Conservation (phyloP, 2,113 vertebrate genomes). For the Synodontis membranacea region DNA sequence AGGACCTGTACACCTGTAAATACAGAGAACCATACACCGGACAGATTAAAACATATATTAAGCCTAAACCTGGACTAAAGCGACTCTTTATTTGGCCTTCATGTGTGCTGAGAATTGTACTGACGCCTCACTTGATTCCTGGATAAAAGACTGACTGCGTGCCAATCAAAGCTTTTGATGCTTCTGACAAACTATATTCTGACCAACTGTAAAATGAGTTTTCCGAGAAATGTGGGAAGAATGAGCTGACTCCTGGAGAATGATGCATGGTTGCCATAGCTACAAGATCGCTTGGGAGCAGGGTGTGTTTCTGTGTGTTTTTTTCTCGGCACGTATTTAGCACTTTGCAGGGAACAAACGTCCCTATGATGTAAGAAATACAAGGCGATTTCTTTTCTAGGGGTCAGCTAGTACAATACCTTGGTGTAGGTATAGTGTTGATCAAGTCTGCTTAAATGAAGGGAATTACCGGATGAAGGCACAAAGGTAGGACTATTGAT, state of each 20-base stretch:
- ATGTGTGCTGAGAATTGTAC: not conserved
- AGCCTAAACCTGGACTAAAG: not conserved
- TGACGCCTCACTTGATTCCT: not conserved
- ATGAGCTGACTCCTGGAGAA: conserved; percentile 45
- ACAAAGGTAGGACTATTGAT: not conserved
- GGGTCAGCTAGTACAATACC: not conserved
- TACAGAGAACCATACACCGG: not conserved
- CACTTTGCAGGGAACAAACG: not conserved
- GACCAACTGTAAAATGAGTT: conserved; percentile 31
- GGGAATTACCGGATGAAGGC: not conserved
- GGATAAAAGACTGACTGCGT: not conserved
- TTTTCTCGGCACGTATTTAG: not conserved
- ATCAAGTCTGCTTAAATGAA: not conserved
- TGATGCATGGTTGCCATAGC: conserved; percentile 59
- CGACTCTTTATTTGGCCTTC: not conserved
- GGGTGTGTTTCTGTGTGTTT: conserved; percentile 23
- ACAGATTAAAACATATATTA: not conserved
- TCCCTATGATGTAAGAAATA: conserved; percentile 14
- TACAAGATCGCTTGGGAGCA: conserved; percentile 55
- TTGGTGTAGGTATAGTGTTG: not conserved
- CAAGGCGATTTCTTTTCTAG: not conserved
- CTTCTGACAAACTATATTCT: conserved; percentile 7
- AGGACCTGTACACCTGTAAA: not conserved
- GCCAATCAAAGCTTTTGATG: conserved; percentile 4
- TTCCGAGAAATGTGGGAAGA: conserved; percentile 35